Percentiles rank a stretch among this genome's conserved stretches.
phyloP scores from a whole-genome alignment of 2,797 vertebrate genomes.

The Yasuhikotakia modesta region DNA sequence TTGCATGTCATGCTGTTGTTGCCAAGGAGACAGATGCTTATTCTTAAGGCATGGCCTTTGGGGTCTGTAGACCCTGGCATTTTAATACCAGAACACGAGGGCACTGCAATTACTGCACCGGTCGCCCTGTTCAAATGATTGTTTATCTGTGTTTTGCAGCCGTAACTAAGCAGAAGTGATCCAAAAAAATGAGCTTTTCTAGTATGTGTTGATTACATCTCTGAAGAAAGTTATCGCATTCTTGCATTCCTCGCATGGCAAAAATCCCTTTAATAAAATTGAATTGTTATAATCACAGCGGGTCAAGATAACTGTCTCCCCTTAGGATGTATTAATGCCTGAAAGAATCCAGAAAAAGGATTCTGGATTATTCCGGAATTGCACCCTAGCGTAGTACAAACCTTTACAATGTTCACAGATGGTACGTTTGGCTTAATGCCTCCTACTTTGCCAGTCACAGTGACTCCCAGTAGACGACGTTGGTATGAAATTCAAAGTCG shows the following conservation, averaged over 20 bases:
- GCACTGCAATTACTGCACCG: slow-evolving; percentile 62
- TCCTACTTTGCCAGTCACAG: slow-evolving; percentile 14
- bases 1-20: slow-evolving; percentile 54
- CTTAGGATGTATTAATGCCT: slow-evolving; percentile 50
- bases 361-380: too few species aligned
- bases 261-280: slow-evolving; percentile 49
- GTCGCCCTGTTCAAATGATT: slow-evolving; percentile 68
- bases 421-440: background rate
- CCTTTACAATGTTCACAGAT: slow-evolving; percentile 26
- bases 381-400: background rate
- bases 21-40: slow-evolving; percentile 58
- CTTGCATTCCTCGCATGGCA: slow-evolving; percentile 58
- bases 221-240: slow-evolving; percentile 57
- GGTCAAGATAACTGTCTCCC: slow-evolving; percentile 25
- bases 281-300: slow-evolving; percentile 51
- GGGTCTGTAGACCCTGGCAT: slow-evolving; percentile 44
- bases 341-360: slow-evolving; percentile 2
- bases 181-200: slow-evolving; percentile 41
- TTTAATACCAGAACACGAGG: slow-evolving; percentile 45
- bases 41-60: too few species aligned
- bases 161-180: slow-evolving; percentile 71
- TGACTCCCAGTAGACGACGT: slow-evolving; percentile 18
- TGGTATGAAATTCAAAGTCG: slow-evolving; percentile 18
- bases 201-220: slow-evolving; percentile 65
- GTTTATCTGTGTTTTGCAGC: slow-evolving; percentile 74